A percentile compares a stretch with the other conserved stretches of the same genome.
These are phyloP conservation scores for Crenuchus spilurus DNA, from an alignment of 2,797 vertebrate genomes.

Conservation along the genomic window DNA sequence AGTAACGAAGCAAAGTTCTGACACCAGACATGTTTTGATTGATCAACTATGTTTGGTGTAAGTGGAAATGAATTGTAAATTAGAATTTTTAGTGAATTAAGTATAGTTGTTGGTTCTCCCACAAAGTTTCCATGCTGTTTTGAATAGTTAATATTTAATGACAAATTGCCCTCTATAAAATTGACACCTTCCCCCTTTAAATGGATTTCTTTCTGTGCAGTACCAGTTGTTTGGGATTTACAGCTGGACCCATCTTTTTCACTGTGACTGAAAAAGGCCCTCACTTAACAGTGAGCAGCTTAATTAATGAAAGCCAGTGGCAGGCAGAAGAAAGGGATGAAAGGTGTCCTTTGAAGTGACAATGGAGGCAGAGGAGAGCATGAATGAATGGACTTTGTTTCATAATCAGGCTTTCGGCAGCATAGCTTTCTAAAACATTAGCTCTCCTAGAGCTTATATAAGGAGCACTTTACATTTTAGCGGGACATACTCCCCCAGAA, in stretches of 20 bases:
- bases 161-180: constrained; percentile 7
- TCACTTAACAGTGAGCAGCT: constrained; percentile 41
- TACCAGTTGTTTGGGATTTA: constrained; percentile 42
- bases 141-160: not conserved
- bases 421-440: constrained; percentile 3
- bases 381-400: constrained; percentile 8
- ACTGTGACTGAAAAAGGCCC: constrained; percentile 36
- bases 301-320: constrained; percentile 52
- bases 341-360: constrained; percentile 38
- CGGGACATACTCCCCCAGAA: too few relatives aligned
- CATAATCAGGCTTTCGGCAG: not conserved
- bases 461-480: not conserved
- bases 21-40: too few relatives aligned
- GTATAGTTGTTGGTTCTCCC: too few relatives aligned
- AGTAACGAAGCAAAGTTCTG: too few relatives aligned
- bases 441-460: not conserved
- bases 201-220: constrained; percentile 22
- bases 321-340: constrained; percentile 30
- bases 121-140: not conserved
- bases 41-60: too few relatives aligned
- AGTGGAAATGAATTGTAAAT: too few relatives aligned
- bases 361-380: constrained; percentile 3
- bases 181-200: not conserved
- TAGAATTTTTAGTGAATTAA: too few relatives aligned
- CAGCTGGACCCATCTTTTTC: constrained; percentile 2